Evolutionary conservation across 2,888 invertebrate genomes (phyloP).

Genomic region (Agonopterix alstromeriana): DNA sequence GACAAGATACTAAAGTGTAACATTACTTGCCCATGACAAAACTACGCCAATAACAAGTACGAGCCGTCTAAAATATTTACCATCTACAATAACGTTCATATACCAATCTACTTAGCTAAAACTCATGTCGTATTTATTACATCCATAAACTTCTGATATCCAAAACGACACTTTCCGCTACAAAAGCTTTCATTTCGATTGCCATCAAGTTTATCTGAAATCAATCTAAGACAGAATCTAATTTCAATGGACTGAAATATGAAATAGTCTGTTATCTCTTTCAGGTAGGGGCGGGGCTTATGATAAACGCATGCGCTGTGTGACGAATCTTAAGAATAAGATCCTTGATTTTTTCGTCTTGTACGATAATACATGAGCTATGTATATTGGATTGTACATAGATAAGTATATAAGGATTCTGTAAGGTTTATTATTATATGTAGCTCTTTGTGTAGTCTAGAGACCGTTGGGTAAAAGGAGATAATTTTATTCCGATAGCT

Average conservation of each 20-base stretch:
- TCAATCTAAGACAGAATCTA: conserved; percentile 49
- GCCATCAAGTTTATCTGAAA: conserved; percentile 47
- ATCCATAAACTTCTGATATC: neutral
- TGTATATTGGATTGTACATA: conserved; percentile 34
- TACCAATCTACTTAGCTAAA: no score
- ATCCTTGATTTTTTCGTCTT: conserved; percentile 47
- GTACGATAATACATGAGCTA: conserved; percentile 42
- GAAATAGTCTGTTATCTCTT: conserved; percentile 49
- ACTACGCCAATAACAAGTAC: no score
- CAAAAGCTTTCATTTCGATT: conserved; percentile 44
- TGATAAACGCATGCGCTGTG: conserved; percentile 53
- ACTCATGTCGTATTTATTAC: neutral
- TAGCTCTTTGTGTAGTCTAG: neutral
- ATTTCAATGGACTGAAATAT: conserved; percentile 30
- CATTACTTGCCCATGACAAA: no score
- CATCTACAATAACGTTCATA: no score
- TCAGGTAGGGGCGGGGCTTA: conserved; percentile 56
- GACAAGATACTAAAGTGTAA: no score
- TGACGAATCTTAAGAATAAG: conserved; percentile 63
- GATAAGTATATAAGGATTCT: conserved; percentile 21
- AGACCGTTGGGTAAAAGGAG: no score
- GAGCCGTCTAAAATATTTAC: no score
- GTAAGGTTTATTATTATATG: conserved; percentile 3
- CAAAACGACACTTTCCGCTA: conserved; percentile 1
- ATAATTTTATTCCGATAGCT: no score